Evolutionary conservation across 2,113 vertebrate species (phyloP).

Genomic region (Andinoacara biseriatus): DNA sequence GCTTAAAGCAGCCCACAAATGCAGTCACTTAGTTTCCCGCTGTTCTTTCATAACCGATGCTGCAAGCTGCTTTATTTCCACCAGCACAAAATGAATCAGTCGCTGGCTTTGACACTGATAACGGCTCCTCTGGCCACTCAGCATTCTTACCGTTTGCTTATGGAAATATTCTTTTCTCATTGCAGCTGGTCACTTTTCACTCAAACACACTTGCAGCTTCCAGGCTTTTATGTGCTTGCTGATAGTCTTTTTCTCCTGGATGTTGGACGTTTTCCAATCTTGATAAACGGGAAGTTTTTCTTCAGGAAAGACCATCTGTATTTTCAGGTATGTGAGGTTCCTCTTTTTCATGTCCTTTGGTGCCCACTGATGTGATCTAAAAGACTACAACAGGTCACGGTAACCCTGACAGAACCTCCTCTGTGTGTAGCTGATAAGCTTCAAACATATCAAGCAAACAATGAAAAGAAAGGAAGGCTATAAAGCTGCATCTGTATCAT

Average conservation of each 20-base stretch:
- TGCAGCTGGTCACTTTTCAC: background rate
- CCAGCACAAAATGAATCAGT: background rate
- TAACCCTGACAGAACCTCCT: conserved; percentile 19
- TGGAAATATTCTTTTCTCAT: background rate
- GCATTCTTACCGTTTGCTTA: background rate
- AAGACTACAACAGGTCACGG: conserved; percentile 31
- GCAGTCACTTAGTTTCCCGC: background rate
- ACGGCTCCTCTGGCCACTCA: background rate
- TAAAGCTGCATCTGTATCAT: background rate
- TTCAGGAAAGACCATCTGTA: background rate
- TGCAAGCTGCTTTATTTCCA: background rate
- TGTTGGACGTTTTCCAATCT: background rate
- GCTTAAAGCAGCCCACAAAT: background rate
- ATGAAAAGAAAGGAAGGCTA: background rate
- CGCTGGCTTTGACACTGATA: background rate
- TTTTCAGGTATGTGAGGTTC: background rate
- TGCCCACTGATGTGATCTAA: conserved; percentile 12
- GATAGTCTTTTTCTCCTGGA: background rate
- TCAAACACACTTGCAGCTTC: background rate
- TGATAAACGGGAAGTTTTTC: background rate
- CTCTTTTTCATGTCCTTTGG: background rate
- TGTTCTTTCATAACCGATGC: background rate
- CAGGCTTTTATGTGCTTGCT: background rate
- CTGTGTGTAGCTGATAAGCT: conserved; percentile 10
- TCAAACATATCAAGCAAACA: background rate